These are phyloP conservation scores for Bungarus multicinctus DNA, from an alignment of 2,113 vertebrate species.

Conservation along the genomic window DNA sequence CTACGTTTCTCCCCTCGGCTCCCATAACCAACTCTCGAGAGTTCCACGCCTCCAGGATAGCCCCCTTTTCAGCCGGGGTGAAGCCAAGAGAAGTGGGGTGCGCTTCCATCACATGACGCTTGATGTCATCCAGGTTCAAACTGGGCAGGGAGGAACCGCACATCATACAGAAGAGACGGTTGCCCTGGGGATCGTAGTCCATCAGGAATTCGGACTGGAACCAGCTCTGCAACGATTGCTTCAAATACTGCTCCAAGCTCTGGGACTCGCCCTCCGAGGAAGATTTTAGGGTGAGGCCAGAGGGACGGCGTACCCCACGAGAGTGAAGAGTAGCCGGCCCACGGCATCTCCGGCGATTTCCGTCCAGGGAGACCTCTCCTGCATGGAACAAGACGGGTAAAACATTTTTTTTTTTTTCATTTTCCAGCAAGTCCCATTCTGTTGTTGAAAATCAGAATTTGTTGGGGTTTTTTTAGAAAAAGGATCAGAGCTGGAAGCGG, in stretches of 20 bases:
- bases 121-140: conserved; percentile 87
- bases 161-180: conserved; percentile 86
- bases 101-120: conserved; percentile 83
- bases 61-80: conserved; percentile 82
- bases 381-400: neutral
- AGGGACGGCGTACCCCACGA: conserved; percentile 18
- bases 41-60: conserved; percentile 85
- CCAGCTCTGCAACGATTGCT: conserved; percentile 88
- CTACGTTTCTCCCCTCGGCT: neutral
- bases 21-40: conserved; percentile 38
- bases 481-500: neutral
- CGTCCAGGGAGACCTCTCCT: neutral
- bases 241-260: conserved; percentile 81
- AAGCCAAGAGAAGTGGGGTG: conserved; percentile 84
- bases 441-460: neutral
- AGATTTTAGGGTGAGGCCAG: conserved; percentile 43
- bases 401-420: neutral
- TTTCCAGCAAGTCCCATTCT: neutral
- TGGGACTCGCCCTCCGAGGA: conserved; percentile 44
- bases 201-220: conserved; percentile 90
- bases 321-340: conserved; percentile 38
- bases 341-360: conserved; percentile 41
- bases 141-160: conserved; percentile 80
- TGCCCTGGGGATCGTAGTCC: conserved; percentile 84
- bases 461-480: neutral